phyloP scores from a whole-genome alignment of 2,797 vertebrate species.

The Cossypha niveicapilla region DNA sequence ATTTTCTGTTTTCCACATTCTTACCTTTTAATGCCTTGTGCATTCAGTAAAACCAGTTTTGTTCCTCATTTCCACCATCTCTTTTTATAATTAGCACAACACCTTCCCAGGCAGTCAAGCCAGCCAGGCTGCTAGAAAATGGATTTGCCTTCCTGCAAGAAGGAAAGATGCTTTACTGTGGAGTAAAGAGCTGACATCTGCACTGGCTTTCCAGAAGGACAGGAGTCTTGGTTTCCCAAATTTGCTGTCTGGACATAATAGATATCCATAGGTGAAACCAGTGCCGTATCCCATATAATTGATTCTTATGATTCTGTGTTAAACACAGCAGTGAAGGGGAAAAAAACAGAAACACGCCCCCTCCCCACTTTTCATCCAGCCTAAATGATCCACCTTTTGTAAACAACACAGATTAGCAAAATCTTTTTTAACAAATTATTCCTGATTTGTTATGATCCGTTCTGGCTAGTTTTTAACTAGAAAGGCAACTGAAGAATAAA shows the following conservation, averaged over 20 bases:
- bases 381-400: neutral
- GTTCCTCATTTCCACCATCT: neutral
- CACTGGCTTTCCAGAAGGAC: neutral
- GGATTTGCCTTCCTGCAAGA: neutral
- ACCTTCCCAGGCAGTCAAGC: neutral
- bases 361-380: neutral
- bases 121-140: neutral
- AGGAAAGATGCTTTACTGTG: neutral
- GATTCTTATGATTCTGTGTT: neutral
- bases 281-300: neutral
- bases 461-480: neutral
- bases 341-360: rapidly evolving
- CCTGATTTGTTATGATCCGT: neutral
- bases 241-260: neutral
- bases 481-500: neutral
- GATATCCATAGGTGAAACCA: neutral
- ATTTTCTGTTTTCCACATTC: neutral
- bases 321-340: neutral
- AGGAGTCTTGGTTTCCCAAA: neutral
- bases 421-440: neutral
- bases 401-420: neutral
- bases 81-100: neutral
- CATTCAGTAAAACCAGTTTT: neutral
- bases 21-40: neutral
- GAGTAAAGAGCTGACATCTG: neutral